Evolutionary conservation across 2,113 vertebrate genomes (phyloP).

Genomic region (Labeo rohita): DNA sequence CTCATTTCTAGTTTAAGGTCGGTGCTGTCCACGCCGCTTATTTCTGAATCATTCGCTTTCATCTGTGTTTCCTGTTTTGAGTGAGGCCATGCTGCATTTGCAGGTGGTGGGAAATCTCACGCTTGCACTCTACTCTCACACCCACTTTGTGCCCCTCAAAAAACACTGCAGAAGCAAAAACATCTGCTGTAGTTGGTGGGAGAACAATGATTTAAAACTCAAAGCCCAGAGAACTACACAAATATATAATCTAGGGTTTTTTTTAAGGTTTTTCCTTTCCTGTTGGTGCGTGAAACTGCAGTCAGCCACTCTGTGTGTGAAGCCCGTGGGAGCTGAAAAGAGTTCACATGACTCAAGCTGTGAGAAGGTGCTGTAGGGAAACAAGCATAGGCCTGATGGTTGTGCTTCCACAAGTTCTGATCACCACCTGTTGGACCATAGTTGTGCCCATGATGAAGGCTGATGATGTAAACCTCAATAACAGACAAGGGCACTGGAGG

Average conservation of each 20-base stretch:
- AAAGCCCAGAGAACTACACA: constrained; percentile 38
- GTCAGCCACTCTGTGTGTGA: constrained; percentile 46
- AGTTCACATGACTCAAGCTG: background rate
- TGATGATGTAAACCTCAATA: background rate
- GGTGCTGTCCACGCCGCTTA: constrained; percentile 20
- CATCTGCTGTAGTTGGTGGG: constrained; percentile 38
- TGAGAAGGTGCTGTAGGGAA: background rate
- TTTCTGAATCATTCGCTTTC: constrained; percentile 23
- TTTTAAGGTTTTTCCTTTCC: constrained; percentile 33
- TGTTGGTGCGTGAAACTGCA: constrained; percentile 44
- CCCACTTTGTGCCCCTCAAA: constrained; percentile 22
- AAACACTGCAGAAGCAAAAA: constrained; percentile 50
- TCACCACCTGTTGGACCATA: background rate
- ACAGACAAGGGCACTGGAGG: background rate
- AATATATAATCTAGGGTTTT: constrained; percentile 29
- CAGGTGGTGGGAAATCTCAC: constrained; percentile 45
- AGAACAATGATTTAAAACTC: constrained; percentile 42
- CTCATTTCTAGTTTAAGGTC: background rate
- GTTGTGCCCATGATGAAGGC: background rate
- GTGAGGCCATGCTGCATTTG: constrained; percentile 20
- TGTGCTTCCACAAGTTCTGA: background rate
- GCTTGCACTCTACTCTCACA: background rate
- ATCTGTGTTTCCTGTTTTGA: constrained; percentile 43
- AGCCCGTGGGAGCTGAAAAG: background rate
- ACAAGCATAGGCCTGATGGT: background rate